These are phyloP conservation scores for Geodia barretti DNA, from an alignment of 37 sponge, comb jelly and placozoan genomes.

Conservation along the genomic window DNA sequence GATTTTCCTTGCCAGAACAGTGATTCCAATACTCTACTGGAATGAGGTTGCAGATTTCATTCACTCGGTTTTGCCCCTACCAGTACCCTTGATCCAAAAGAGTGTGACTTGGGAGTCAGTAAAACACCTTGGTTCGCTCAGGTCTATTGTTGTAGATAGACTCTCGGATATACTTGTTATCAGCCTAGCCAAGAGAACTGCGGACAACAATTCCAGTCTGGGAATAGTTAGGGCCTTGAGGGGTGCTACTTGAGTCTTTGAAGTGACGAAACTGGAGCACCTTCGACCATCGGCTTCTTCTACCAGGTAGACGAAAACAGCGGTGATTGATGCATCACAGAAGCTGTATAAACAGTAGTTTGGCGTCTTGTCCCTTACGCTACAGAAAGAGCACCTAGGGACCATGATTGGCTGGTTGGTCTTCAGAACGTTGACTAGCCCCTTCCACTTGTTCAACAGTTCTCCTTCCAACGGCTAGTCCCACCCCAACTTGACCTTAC, in stretches of 20 bases:
- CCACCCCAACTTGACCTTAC: slow-evolving; percentile 34
- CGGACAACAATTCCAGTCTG: slow-evolving; percentile 8
- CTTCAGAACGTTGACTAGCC: background rate
- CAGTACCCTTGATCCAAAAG: slow-evolving; percentile 21
- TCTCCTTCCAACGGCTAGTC: background rate
- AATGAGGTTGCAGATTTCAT: slow-evolving; percentile 6
- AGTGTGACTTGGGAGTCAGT: slow-evolving; percentile 46
- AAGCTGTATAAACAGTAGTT: slow-evolving; percentile 1
- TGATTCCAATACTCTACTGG: slow-evolving; percentile 11
- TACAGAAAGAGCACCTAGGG: background rate
- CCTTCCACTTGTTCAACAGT: background rate
- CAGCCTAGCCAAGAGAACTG: slow-evolving; percentile 26
- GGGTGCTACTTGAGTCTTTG: slow-evolving; percentile 14
- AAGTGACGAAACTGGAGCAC: slow-evolving; percentile 3
- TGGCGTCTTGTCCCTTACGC: background rate
- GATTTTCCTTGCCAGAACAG: slow-evolving; percentile 25
- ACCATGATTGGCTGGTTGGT: background rate
- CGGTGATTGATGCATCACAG: slow-evolving; percentile 29
- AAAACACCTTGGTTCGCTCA: slow-evolving; percentile 12
- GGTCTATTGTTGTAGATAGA: background rate
- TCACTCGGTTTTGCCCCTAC: slow-evolving; percentile 21
- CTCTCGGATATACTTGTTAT: slow-evolving; percentile 18
- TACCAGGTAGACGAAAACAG: slow-evolving; percentile 26
- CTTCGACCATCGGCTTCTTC: background rate
- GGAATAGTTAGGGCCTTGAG: slow-evolving; percentile 16